Evolutionary conservation across 2,888 invertebrate genomes (phyloP), one percentile per base, ranked within the genome.

Genomic region (Chironomus riparius): DNA sequence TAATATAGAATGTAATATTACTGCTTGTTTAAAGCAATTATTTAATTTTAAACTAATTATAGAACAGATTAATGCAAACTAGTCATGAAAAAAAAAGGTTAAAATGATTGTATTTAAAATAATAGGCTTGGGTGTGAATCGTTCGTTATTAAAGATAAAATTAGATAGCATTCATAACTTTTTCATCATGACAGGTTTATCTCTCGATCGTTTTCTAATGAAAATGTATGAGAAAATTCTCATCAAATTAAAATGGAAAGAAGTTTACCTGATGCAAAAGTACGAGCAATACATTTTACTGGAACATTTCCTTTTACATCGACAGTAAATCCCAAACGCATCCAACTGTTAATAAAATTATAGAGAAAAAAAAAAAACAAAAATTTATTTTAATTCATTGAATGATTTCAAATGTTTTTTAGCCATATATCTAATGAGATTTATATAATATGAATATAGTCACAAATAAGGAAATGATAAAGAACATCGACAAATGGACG

Each of bases 261-360:
- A n/a, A n/a, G n/a, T 15, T 65, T 76, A 70, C 99, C 99, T n/a
- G 98, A 98, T 2, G 98, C 98, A 86, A 99, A 99, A 77, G 98
- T 99, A 82, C 95, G 88, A 76, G 97, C 96, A 48, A 99, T 93
- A 71, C 96, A 94, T 86, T 96, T 94, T 2, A 98, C 97, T 2
- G 98, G 98, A 77, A 99, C 97, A 85, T 97, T 96, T 56, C 97
- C 95, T 81, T 92, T 92, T 50, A 94, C 92, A 83, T 98, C 98
- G 76, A 95, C 94, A 80, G 93, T 88, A 86, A 98, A 95, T 78
- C 95, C 92, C 72, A 99, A 88, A 78, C 97, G 91, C 95, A 98
- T 97, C 99, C 99, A 99, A 89, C 98, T 99, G 88, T 78, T 78
- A 38, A 38, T 38, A 38, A 10, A 38, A 10, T 2, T 1, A 38